A percentile compares a stretch with the other conserved stretches of the same genome.
Evolutionary conservation across 2,888 invertebrate species (phyloP).

Genomic region (Drosophila tripunctata): DNA sequence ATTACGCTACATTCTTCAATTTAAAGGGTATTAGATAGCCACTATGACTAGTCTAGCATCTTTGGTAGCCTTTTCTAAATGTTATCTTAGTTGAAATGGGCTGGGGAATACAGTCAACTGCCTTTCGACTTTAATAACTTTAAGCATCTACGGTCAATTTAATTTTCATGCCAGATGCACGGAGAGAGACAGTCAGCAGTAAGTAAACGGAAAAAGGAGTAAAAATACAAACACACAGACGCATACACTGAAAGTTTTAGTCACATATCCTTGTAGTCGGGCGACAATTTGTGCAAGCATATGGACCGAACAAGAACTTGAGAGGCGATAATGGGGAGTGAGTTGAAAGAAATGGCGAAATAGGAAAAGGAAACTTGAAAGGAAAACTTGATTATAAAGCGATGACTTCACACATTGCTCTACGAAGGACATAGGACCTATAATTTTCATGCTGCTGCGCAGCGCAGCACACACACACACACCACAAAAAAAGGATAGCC

Average conservation of each 20-base stretch:
- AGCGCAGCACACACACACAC: constrained; percentile 5
- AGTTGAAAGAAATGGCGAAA: constrained; percentile 8
- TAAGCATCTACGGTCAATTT: constrained; percentile 82
- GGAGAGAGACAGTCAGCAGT: constrained; percentile 44
- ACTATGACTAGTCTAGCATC: not conserved
- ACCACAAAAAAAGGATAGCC: constrained; percentile 41
- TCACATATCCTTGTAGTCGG: constrained; percentile 60
- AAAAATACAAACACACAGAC: constrained; percentile 32
- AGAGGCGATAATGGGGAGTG: not conserved
- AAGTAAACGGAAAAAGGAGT: constrained; percentile 63
- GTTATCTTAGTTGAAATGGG: constrained; percentile 29
- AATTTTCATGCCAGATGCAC: constrained; percentile 75
- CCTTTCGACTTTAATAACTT: constrained; percentile 70
- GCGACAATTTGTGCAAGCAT: constrained; percentile 72
- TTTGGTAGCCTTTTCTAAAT: constrained; percentile 31
- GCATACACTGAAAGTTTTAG: constrained; percentile 29
- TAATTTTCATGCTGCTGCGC: constrained; percentile 62
- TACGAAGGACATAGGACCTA: constrained; percentile 62
- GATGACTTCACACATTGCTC: constrained; percentile 82
- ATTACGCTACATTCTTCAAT: too few relatives aligned
- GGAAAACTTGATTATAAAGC: constrained; percentile 82
- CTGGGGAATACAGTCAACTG: constrained; percentile 13
- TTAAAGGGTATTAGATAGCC: constrained; percentile 13
- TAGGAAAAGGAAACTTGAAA: constrained; percentile 69
- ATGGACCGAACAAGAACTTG: constrained; percentile 42